Percentiles rank a stretch among this genome's conserved stretches.
These are phyloP conservation scores for Dufourea novaeangliae DNA, from an alignment of 1,140 invertebrate genomes.

Conservation along the genomic window DNA sequence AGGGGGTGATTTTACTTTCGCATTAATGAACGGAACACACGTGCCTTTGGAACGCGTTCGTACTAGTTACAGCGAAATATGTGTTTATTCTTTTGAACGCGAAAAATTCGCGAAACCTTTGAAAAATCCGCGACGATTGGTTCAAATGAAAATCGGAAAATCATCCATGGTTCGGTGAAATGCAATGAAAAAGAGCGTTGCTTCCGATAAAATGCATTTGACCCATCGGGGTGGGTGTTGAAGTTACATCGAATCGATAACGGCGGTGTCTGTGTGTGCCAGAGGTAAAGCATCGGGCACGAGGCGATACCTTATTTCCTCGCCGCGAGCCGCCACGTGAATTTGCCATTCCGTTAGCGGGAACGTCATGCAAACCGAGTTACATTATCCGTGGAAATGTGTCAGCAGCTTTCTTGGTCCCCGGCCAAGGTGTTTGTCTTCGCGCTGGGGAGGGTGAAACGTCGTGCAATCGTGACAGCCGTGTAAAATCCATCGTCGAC, in stretches of 20 bases:
- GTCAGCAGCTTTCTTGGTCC: conserved; percentile 64
- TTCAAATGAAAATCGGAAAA: not conserved
- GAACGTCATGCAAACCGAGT: conserved; percentile 46
- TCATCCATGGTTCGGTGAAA: not conserved
- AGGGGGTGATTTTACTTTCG: not conserved
- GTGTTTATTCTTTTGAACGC: not conserved
- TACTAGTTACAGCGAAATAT: no score
- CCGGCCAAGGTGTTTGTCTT: conserved; percentile 54
- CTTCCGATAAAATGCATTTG: not conserved
- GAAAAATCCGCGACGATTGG: not conserved
- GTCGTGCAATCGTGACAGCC: conserved; percentile 14
- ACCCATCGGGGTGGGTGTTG: no score
- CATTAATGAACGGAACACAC: not conserved
- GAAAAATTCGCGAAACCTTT: not conserved
- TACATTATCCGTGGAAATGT: conserved; percentile 53
- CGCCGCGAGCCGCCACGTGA: conserved; percentile 23
- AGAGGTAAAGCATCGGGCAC: not conserved
- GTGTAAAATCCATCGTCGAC: not conserved
- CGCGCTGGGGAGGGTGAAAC: not conserved
- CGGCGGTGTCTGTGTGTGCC: not conserved
- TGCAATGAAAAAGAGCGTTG: not conserved
- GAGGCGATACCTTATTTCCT: conserved; percentile 1
- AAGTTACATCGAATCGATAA: not conserved
- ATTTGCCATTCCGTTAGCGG: conserved; percentile 55
- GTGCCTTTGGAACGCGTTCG: no score